These are phyloP conservation scores for Ictalurus punctatus DNA, from an alignment of 2,113 vertebrate genomes.

Conservation along the genomic window DNA sequence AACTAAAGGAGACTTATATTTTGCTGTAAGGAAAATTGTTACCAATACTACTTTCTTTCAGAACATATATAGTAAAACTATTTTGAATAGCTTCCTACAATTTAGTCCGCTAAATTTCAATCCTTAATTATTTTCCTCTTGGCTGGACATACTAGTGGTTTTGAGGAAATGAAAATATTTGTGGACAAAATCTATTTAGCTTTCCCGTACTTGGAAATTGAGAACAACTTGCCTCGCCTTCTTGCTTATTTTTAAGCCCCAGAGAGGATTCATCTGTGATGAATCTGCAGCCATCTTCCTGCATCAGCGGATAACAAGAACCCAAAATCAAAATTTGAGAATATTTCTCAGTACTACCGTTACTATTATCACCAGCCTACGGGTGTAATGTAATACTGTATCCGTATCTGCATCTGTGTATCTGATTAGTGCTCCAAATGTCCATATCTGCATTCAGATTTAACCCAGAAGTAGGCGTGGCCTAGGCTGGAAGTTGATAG, in stretches of 20 bases:
- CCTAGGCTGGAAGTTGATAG: not conserved
- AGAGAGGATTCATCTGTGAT: not conserved
- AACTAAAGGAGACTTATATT: not conserved
- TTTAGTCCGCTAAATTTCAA: not conserved
- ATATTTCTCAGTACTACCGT: not conserved
- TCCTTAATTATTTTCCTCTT: slow-evolving; percentile 15
- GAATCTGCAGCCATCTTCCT: not conserved
- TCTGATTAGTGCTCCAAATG: not conserved
- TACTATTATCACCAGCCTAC: not conserved
- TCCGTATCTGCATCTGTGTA: not conserved
- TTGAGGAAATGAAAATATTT: slow-evolving; percentile 11
- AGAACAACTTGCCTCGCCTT: not conserved
- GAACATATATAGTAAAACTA: not conserved
- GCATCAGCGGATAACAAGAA: not conserved
- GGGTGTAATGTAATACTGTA: not conserved
- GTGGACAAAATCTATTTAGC: slow-evolving; percentile 20
- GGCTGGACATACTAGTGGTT: not conserved
- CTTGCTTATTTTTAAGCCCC: slow-evolving; percentile 10
- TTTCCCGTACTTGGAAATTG: not conserved
- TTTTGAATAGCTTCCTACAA: not conserved
- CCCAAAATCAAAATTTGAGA: not conserved
- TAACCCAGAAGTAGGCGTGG: not conserved
- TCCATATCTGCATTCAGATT: not conserved
- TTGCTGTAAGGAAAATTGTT: not conserved
- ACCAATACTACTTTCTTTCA: not conserved